phyloP scores from a whole-genome alignment of 2,113 vertebrate genomes.

The Neotoma lepida region DNA sequence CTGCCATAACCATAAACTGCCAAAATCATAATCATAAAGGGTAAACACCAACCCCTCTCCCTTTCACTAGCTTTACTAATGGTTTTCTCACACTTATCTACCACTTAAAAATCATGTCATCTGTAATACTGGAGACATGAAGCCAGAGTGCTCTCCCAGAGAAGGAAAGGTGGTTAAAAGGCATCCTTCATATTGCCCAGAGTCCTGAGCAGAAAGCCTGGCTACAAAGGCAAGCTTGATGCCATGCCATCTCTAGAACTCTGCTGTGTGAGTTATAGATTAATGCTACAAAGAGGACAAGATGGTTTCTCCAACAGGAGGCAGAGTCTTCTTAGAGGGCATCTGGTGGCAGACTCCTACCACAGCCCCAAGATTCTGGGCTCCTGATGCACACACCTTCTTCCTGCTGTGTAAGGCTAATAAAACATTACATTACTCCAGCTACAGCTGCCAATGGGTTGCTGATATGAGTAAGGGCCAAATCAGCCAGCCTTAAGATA shows the following conservation, averaged over 20 bases:
- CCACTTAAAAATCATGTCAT: constrained; percentile 16
- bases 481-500: not conserved
- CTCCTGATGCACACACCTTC: not conserved
- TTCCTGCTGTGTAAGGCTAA: not conserved
- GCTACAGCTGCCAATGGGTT: not conserved
- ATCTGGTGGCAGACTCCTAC: not conserved
- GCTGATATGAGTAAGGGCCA: not conserved
- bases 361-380: not conserved
- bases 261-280: constrained; percentile 31
- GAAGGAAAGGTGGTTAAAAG: constrained; percentile 19
- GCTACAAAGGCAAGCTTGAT: constrained; percentile 17
- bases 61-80: not conserved
- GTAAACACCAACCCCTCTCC: not conserved
- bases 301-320: not conserved
- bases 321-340: not conserved
- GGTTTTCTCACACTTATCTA: not conserved
- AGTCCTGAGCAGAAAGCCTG: constrained; percentile 28
- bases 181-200: not conserved
- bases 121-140: not conserved
- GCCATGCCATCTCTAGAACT: constrained; percentile 2
- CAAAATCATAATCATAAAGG: too few species aligned
- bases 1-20: not conserved
- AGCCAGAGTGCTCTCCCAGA: not conserved
- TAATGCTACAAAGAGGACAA: not conserved
- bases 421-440: not conserved